Conservation (phyloP, 1,140 invertebrate genomes). For the Carcinoscorpius rotundicauda region DNA sequence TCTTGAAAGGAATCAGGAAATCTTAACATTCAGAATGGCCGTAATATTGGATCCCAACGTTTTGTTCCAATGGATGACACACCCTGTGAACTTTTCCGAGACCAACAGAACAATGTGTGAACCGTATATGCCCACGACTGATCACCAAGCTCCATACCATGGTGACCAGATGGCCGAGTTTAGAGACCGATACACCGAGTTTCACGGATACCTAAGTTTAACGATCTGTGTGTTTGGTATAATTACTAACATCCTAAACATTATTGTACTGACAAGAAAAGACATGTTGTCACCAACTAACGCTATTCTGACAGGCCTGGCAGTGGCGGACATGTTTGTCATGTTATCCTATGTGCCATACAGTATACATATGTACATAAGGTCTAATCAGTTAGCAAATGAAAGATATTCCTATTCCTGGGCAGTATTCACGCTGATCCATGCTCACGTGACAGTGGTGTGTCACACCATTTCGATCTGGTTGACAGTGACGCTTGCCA, state of each 20-base stretch:
- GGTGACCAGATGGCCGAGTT: constrained; percentile 24
- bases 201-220: constrained; percentile 56
- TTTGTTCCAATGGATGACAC: constrained; percentile 19
- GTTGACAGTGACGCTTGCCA: constrained; percentile 74
- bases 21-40: no score
- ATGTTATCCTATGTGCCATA: constrained; percentile 81
- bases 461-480: constrained; percentile 86
- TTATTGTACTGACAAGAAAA: constrained; percentile 70
- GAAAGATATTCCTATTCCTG: constrained; percentile 57
- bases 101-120: no score
- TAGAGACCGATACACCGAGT: constrained; percentile 28
- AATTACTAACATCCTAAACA: constrained; percentile 77
- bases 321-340: constrained; percentile 68
- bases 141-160: constrained; percentile 16
- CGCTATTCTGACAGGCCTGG: constrained; percentile 65
- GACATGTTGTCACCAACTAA: constrained; percentile 75
- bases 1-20: no score
- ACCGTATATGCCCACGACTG: not conserved
- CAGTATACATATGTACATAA: constrained; percentile 56
- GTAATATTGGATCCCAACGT: no score
- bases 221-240: constrained; percentile 74
- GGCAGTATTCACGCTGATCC: constrained; percentile 43
- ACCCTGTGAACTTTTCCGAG: constrained; percentile 7
- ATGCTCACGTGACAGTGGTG: constrained; percentile 59
- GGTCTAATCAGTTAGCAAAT: constrained; percentile 23